A percentile compares a stretch with the other conserved stretches of the same genome.
phyloP scores from a whole-genome alignment of 2,113 vertebrate genomes.

The Pelmatolapia mariae region DNA sequence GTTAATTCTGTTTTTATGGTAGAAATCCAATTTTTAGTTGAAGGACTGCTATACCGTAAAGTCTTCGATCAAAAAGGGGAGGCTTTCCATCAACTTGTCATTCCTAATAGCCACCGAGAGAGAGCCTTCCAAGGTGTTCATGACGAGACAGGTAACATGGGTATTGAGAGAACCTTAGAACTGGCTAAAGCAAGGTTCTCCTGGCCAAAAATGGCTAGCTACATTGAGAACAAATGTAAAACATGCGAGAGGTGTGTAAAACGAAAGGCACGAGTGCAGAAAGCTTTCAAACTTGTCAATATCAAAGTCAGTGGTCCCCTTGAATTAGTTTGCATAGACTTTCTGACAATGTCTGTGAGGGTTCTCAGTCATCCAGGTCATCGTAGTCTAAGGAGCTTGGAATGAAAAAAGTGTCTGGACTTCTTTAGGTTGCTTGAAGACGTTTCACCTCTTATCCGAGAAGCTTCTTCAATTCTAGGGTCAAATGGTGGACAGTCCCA shows the following conservation, averaged over 20 bases:
- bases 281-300: not conserved
- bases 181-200: not conserved
- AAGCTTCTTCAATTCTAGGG: too few species aligned
- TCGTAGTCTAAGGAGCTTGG: too few species aligned
- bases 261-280: not conserved
- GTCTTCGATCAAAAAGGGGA: not conserved
- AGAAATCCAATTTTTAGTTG: not conserved
- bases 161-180: not conserved
- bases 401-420: too few species aligned
- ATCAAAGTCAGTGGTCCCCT: not conserved
- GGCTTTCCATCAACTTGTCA: not conserved
- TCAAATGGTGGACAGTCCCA: too few species aligned
- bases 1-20: not conserved
- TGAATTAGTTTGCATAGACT: not conserved
- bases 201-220: not conserved
- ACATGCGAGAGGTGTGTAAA: not conserved
- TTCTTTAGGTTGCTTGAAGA: too few species aligned
- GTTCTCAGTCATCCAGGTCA: too few species aligned
- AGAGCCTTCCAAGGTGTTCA: not conserved
- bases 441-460: too few species aligned
- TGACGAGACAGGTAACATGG: not conserved
- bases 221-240: not conserved
- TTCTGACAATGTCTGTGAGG: not conserved
- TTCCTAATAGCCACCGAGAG: not conserved
- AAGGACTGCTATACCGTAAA: not conserved